Evolutionary conservation across 2,113 vertebrate species (phyloP), one percentile per base, ranked within the genome.

Genomic region (Paraplagusia blochii): DNA sequence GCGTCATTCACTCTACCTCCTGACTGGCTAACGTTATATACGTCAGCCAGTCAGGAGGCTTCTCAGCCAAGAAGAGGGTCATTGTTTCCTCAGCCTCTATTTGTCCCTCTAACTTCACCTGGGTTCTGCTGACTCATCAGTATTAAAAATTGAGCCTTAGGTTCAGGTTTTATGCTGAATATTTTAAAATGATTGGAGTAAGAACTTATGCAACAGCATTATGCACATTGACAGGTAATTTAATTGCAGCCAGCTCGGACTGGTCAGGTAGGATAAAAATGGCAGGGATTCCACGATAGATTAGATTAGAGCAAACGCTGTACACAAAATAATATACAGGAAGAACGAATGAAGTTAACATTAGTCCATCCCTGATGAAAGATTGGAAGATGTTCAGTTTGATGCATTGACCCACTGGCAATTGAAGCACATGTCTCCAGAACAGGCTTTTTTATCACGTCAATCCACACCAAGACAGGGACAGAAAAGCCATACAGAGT

Each of bases 81-180:
- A 53, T 59, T 53, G 8, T 54, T 46, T 53, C 40, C 43, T 44
- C 66, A 58, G 33, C 12, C 17, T 15, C 1, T 49, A 29, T 50
- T 22, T n/a, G 33, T n/a, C 9, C 13, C 4, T 63, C 61, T 45
- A n/a, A 19, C 44, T 49, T 29, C 38, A 79, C 44, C 48, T 67
- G 50, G 71, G 45, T 74, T 80, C 58, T 74, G 66, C 66, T 39
- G 44, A 58, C 55, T 84, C 78, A 77, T 86, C 77, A 82, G 67
- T 72, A 63, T 72, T n/a, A 47, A 77, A 82, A 80, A 57, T 51
- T 17, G 22, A 60, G 55, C n/a, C n/a, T n/a, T n/a, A n/a, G 59
- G 68, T 68, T 58, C 8, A 45, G 61, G 50, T 64, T 51, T 61
- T 40, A 49, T 12, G 44, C 11, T 72, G 35, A 79, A 85, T 86